Evolutionary conservation across 2,797 vertebrate species (phyloP).

Genomic region (Aselliscus stoliczkanus): DNA sequence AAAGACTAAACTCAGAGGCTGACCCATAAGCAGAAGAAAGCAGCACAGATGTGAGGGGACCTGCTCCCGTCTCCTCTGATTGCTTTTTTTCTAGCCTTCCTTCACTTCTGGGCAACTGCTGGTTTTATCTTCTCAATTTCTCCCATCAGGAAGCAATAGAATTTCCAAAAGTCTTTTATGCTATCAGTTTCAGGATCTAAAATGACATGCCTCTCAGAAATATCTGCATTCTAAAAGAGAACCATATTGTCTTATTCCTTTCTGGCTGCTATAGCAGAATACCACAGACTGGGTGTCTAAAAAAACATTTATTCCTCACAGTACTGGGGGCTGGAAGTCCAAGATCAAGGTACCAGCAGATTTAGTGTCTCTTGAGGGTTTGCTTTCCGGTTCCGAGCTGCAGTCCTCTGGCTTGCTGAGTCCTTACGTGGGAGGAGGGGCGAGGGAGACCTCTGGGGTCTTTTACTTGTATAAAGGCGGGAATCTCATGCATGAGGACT

Average conservation of each 20-base stretch:
- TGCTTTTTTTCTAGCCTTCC: not conserved
- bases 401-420: rapidly evolving
- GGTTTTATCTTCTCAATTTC: not conserved
- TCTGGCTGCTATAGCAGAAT: not conserved
- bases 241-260: not conserved
- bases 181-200: not conserved
- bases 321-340: not conserved
- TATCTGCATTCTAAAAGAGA: not conserved
- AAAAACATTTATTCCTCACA: not conserved
- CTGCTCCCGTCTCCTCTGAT: rapidly evolving
- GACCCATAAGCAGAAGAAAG: too few relatives aligned
- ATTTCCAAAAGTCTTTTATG: not conserved
- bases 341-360: not conserved
- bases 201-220: not conserved
- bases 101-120: not conserved
- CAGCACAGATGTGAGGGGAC: rapidly evolving
- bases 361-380: not conserved
- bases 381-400: not conserved
- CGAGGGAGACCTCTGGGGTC: not conserved
- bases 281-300: not conserved
- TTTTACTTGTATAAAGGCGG: too few relatives aligned
- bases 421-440: too few relatives aligned
- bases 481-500: not conserved
- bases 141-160: not conserved
- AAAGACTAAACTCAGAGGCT: not conserved